Evolutionary conservation across 1,140 invertebrate genomes (phyloP).

Genomic region (Drosophila pandora): DNA sequence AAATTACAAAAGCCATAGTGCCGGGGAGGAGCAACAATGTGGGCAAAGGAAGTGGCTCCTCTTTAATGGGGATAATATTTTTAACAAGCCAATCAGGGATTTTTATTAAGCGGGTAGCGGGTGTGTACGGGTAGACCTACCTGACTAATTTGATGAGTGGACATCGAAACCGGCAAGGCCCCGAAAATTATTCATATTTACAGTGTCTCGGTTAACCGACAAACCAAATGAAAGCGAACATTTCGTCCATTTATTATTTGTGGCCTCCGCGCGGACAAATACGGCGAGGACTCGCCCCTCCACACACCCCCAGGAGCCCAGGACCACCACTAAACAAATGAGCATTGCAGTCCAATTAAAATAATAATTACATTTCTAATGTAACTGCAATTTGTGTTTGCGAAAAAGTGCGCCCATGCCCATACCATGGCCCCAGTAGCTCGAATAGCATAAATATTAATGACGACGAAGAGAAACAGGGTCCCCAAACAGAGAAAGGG

Average conservation of each 20-base stretch:
- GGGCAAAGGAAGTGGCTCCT: neutral
- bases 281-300: neutral
- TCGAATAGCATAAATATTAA: constrained; percentile 76
- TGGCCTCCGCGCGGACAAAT: constrained; percentile 42
- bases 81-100: neutral
- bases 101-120: neutral
- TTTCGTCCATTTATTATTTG: constrained; percentile 75
- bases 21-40: constrained; percentile 25
- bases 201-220: constrained; percentile 65
- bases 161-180: constrained; percentile 6
- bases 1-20: constrained; percentile 34
- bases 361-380: constrained; percentile 83
- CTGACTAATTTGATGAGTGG: constrained; percentile 44
- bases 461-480: constrained; percentile 54
- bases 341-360: constrained; percentile 75
- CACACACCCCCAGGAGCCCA: neutral
- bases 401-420: constrained; percentile 60
- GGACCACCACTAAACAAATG: constrained; percentile 55
- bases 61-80: neutral
- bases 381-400: constrained; percentile 64
- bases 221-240: constrained; percentile 54
- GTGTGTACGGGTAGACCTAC: neutral
- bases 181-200: constrained; percentile 75
- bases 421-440: neutral
- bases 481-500: constrained; percentile 10